Conservation (phyloP, 1,140 invertebrate species). For the Aphidius gifuensis region DNA sequence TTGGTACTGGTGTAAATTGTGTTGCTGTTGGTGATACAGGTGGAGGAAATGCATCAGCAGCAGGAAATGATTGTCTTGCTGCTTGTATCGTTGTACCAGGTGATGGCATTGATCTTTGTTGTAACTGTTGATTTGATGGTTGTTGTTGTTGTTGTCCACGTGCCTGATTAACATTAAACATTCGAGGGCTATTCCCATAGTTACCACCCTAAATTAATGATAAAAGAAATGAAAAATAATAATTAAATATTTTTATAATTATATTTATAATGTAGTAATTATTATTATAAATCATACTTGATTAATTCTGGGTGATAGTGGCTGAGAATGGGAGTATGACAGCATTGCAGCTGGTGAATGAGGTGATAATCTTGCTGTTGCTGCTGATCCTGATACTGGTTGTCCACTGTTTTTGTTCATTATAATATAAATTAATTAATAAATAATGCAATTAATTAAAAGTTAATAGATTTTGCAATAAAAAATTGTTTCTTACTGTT, state of each 20-base stretch:
- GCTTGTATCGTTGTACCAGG: constrained; percentile 54
- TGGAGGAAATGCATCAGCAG: constrained; percentile 57
- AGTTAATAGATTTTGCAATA: not conserved
- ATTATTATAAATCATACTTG: constrained; percentile 39
- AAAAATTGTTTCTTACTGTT: constrained; percentile 42
- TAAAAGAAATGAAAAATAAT: constrained; percentile 18
- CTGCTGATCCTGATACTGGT: constrained; percentile 38
- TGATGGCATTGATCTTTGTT: constrained; percentile 57
- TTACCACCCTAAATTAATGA: constrained; percentile 39
- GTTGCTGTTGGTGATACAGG: constrained; percentile 51
- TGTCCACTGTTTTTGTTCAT: constrained; percentile 52
- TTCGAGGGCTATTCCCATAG: constrained; percentile 49
- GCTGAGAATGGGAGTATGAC: constrained; percentile 51
- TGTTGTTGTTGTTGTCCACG: constrained; percentile 43
- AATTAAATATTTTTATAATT: not conserved
- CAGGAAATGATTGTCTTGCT: constrained; percentile 60
- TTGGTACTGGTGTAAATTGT: constrained; percentile 58
- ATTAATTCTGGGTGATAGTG: constrained; percentile 50
- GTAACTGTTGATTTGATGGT: constrained; percentile 31
- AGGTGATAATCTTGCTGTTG: constrained; percentile 48
- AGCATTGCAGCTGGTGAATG: constrained; percentile 50
- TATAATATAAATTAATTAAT: constrained; percentile 43
- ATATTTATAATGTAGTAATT: not conserved
- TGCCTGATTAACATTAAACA: constrained; percentile 52
- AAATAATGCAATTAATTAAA: not conserved